Base-by-base conservation (phyloP, 1,140 invertebrate genomes). In the Caenorhabditis inopinata region DNA sequence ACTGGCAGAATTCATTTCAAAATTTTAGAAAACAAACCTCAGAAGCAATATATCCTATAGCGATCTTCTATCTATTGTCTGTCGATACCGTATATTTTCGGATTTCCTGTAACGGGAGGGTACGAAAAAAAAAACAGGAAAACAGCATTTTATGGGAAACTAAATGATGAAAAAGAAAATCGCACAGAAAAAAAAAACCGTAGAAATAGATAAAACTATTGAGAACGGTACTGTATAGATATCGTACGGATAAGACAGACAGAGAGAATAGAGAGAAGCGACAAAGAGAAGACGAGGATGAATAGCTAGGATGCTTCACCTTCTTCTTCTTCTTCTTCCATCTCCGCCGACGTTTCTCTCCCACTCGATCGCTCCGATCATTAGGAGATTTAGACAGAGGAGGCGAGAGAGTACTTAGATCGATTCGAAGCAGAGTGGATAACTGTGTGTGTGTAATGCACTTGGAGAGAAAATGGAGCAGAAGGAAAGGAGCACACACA, bases 371-470 rank as follows among this genome's bases (percentile, higher is more conserved):
- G 58, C 32, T 38, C 58, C 58, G 58, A 68, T 68, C 58, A 68
- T 68, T 68, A 32, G 12, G 58, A 68, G 58, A 68, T 68, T 68
- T 68, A 68, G 58, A 68, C 58, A 68, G 58, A 68, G 12, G 58
- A 32, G 38, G 21, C 32, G 32, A 68, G 58, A 68, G 2, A 68
- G 29, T 21, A 1, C n/a, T 2, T 11, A 32, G 58, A 68, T 68
- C 58, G 27, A 21, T 6, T 12, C 18, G 32, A 68, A 11, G 58
- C 32, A 68, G 58, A 68, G 16, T 21, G 58, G 35, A 12, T 38
- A 68, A 68, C 58, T 38, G 58, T 68, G 58, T 68, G n/a, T n/a
- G 58, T 68, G 58, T 68, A 68, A 68, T 68, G 58, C 58, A 68
- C 58, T 68, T 68, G 58, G 51, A 58, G 51, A 16, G 51, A 58